Base-by-base conservation (phyloP, 2,888 invertebrate genomes). In the Cosmia pyralina region DNA sequence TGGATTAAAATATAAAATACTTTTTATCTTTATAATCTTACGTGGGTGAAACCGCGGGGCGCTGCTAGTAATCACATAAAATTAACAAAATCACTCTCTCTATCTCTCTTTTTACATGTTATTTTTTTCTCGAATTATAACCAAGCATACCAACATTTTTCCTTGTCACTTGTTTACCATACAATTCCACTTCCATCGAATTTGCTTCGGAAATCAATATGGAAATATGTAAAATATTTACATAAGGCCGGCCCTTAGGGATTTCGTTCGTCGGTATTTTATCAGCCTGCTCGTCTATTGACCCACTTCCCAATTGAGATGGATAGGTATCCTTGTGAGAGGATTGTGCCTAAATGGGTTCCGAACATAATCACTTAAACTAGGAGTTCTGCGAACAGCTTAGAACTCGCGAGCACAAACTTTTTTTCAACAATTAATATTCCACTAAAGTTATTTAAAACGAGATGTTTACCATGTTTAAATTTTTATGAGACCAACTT, bases 201-300 rank as follows among this genome's bases (percentile, higher is more conserved):
- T 82, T 82, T 81, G 69, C 65, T 75, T 52, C 71, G 66, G 69
- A 75, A 81, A 81, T 81, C 81, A 82, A 81, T 81, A 82, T 82
- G 81, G 75, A 75, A 81, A 81, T 82, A 82, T 82, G 79, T 82
- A 69, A 75, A 81, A 75, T 81, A 82, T 82, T 81, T 82, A 81
- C 81, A 79, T 82, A 79, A 68, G 62, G 46, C 68, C 68, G 72
- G 77, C 62, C 79, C 70, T 59, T 50, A 48, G 79, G 79, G 82
- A 79, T 64, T 77, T 38, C 22, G 48, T 53, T 75, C 59, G 66
- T 53, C 50, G 58, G 70, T 62, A 75, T 75, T 79, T 75, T 82
- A 79, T 81, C 66, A 55, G 55, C 11, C 19, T n/a, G 48, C 55
- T 19, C 57, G 38, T 62, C 60, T 75, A 48, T 66, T 75, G 81